Evolutionary conservation across 1,140 invertebrate genomes (phyloP).

Genomic region (Varroa destructor): DNA sequence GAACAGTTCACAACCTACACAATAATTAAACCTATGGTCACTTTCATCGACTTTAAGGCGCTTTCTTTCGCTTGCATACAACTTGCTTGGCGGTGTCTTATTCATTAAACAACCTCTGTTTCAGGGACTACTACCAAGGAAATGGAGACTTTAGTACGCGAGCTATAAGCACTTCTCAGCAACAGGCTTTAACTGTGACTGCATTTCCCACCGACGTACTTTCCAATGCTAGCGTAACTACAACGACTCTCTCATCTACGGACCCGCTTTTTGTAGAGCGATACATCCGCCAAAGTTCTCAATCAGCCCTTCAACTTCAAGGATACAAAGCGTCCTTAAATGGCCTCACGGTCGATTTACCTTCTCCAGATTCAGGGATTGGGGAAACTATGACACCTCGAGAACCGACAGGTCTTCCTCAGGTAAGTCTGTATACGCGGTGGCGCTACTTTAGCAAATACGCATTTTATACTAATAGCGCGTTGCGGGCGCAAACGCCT

Average conservation of each 20-base stretch:
- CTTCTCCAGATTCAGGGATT: constrained; percentile 78
- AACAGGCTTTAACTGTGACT: constrained; percentile 4
- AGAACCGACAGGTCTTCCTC: constrained; percentile 70
- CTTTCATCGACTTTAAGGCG: too few relatives aligned
- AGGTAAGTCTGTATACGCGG: constrained; percentile 50
- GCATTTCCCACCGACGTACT: constrained; percentile 12
- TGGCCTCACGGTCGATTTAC: constrained; percentile 66
- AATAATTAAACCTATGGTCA: too few relatives aligned
- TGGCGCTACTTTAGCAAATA: neutral
- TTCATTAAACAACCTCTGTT: neutral
- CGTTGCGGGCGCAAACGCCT: too few relatives aligned
- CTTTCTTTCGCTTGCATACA: too few relatives aligned
- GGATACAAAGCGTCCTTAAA: constrained; percentile 32
- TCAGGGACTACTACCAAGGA: constrained; percentile 18
- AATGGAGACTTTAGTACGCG: constrained; percentile 16
- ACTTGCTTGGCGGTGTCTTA: too few relatives aligned
- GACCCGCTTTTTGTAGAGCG: constrained; percentile 46
- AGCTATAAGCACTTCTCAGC: neutral
- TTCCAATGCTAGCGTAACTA: neutral
- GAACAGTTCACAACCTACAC: too few relatives aligned
- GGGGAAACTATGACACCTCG: constrained; percentile 74
- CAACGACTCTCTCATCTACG: constrained; percentile 39
- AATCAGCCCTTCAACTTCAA: constrained; percentile 33
- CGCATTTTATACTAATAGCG: too few relatives aligned
- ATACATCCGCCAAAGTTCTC: constrained; percentile 43